Percentiles rank a stretch among this genome's conserved stretches.
phyloP scores from a whole-genome alignment of 2,888 invertebrate genomes.

The Gymnoscelis rufifasciata region DNA sequence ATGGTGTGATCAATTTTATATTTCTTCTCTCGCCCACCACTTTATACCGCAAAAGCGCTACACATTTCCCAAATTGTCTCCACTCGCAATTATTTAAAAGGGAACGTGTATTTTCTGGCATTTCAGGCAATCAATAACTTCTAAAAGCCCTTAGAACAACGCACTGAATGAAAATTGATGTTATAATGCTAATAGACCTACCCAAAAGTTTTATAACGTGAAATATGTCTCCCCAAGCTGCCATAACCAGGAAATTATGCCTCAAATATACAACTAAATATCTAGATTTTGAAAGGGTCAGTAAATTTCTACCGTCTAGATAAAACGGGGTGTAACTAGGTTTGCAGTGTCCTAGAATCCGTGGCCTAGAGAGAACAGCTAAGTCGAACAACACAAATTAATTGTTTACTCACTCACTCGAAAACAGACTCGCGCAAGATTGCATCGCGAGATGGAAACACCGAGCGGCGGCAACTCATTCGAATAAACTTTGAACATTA shows the following conservation, averaged over 20 bases:
- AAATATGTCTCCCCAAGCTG: background rate
- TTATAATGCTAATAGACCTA: background rate
- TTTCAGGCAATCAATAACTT: background rate
- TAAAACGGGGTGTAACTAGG: too few species aligned
- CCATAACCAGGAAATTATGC: background rate
- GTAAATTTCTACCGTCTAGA: too few species aligned
- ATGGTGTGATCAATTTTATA: constrained; percentile 22
- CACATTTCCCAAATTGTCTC: constrained; percentile 68
- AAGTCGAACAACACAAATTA: constrained; percentile 24
- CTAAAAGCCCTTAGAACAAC: background rate
- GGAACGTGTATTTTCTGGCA: background rate
- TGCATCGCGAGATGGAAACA: constrained; percentile 45
- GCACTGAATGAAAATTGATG: background rate
- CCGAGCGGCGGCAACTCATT: constrained; percentile 43
- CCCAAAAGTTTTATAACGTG: too few species aligned
- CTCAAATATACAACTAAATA: too few species aligned
- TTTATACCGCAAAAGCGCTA: constrained; percentile 54
- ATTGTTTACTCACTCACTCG: constrained; percentile 42
- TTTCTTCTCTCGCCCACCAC: constrained; percentile 36
- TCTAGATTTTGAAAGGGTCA: too few species aligned
- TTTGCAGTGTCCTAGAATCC: background rate
- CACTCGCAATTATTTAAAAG: constrained; percentile 65
- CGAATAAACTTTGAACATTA: constrained; percentile 37
- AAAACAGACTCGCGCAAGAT: constrained; percentile 46
- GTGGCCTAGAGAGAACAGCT: constrained; percentile 5